Evolutionary conservation across 2,888 invertebrate genomes (phyloP), one percentile per base, ranked within the genome.

Genomic region (Euzophera pinguis): DNA sequence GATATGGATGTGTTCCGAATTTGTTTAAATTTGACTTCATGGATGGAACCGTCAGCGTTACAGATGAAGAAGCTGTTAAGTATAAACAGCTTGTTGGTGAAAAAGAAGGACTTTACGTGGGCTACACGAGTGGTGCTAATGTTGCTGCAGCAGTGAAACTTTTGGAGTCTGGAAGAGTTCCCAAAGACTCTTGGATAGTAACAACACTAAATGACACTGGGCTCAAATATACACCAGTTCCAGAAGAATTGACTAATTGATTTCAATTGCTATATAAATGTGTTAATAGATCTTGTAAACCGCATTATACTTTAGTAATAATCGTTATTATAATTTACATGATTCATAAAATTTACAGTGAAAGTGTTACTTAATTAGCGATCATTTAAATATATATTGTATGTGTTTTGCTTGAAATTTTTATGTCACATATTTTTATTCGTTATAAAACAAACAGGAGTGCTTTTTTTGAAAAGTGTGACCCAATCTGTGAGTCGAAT

Each of bases 71-170:
- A 54, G 68, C 81, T 1, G 63, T 76, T 17, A 63, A 75, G 35
- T 90, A 84, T 56, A 81, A 75, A 70, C 64, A 78, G 9, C 65
- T 82, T 50, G 69, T 90, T 7, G 89, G 89, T 8, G 70, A 76
- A 55, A 84, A 84, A 59, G 89, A 90, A 58, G 89, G 89, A 13
- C 54, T 90, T 55, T 90, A 77, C 58, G 85, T 88, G 29, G 89
- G 89, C 3, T 90, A 86, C 61, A 89, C 89, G 3, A 88, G 88
- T 52, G 90, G 80, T 0, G 89, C 89, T 1, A 89, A 89, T 53
- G 80, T 88, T 5, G 88, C 88, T 3, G 90, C 87, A 0, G 88
- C 89, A 0, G 82, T 86, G 3, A 79, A 83, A 50, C 69, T 90
- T 35, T 57, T 90, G 54, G 63, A 82, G 42, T 86, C 88, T 1